Base-by-base conservation (phyloP, 2,888 invertebrate genomes). In the Andrena camellia region DNA sequence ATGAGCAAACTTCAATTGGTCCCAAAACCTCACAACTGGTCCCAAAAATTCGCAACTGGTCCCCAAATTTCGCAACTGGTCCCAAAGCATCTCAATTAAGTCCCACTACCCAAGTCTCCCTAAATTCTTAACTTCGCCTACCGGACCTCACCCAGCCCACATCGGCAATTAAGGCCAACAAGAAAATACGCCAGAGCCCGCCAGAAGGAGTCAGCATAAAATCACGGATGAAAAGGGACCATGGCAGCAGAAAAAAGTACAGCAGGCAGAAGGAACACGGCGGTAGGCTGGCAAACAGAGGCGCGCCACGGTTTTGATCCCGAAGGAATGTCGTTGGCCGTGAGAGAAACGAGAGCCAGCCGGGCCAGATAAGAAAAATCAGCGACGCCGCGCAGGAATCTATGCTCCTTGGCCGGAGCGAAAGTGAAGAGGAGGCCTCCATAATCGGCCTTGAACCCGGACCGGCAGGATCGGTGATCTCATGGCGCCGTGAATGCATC, bases 261-360 rank as follows among this genome's bases (percentile, higher is more conserved):
- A 52, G 2, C 0, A 29, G 60, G 67, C 23, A 57, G 26, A 5
- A 26, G 67, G 48, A n/a, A 54, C 6, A 62, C 26, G 52, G n/a
- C 20, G 42, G 48, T 33, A 20, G 23, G 29, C n/a, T 29, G 42
- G 63, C 71, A 52, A 81, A 72, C 64, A 76, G 81, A 66, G 77
- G 78, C 81, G 73, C 75, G 80, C 76, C 77, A 68, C 75, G 78
- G 63, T 71, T 86, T 87, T 86, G 86, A 84, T 90, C 88, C 91
- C 84, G 79, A 72, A 88, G 89, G 91, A 91, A 91, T 91, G 91
- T 85, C 85, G 91, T 91, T 80, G 90, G 80, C 91, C 91, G 78
- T 90, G 90, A 90, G 84, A 86, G 84, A 81, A 85, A 77, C 81
- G 74, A 73, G 73, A 73, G 75, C 76, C 81, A 57, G 76, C 48